Percentiles rank a stretch among this genome's conserved stretches.
Evolutionary conservation across 2,888 invertebrate species (phyloP).

Genomic region (Habrosyne pyritoides): DNA sequence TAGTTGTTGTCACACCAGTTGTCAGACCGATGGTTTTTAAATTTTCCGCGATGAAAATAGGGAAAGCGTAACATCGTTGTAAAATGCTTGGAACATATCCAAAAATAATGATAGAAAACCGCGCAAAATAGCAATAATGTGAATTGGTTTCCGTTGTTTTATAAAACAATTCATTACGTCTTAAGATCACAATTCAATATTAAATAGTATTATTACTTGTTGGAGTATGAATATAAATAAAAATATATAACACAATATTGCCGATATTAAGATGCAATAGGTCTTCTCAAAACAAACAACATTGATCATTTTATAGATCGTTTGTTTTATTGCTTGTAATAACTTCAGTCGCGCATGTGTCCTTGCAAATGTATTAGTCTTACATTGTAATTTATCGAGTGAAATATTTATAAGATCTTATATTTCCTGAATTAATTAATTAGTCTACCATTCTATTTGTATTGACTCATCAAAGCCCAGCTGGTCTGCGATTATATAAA

Average conservation of each 20-base stretch:
- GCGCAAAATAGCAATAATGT: constrained; percentile 65
- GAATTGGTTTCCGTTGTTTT: constrained; percentile 48
- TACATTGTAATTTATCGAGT: neutral
- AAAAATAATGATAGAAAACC: constrained; percentile 77
- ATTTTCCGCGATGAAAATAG: constrained; percentile 82
- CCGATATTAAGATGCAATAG: too few species aligned
- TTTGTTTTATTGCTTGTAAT: neutral
- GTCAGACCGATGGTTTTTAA: constrained; percentile 83
- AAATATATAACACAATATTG: too few species aligned
- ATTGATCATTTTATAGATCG: neutral
- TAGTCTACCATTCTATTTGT: neutral
- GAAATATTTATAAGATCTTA: neutral
- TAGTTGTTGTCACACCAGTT: constrained; percentile 79
- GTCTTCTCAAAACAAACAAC: neutral
- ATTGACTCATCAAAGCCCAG: neutral
- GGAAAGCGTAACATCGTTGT: constrained; percentile 79
- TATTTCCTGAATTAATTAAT: neutral
- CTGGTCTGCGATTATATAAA: neutral
- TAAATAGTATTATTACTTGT: neutral
- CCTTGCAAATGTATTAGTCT: neutral
- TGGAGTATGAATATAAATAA: too few species aligned
- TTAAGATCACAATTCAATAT: neutral
- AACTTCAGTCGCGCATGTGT: neutral
- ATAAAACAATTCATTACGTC: constrained; percentile 24
- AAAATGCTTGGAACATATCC: constrained; percentile 73